Evolutionary conservation across 2,113 vertebrate species (phyloP), one percentile per base, ranked within the genome.

Genomic region (Brachypteracias leptosomus): DNA sequence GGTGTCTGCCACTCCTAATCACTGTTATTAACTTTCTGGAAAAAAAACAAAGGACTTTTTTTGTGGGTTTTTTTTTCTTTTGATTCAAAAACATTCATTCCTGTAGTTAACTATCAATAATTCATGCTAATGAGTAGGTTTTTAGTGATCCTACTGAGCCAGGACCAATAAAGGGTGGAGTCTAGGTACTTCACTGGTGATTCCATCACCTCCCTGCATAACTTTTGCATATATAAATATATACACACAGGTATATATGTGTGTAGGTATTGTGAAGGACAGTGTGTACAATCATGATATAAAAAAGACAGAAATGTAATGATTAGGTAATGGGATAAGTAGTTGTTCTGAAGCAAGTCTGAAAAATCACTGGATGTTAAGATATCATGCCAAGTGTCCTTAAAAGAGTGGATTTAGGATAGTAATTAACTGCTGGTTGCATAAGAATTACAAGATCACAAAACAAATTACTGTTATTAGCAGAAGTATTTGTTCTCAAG

Each of bases 391-490:
- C 95, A 91, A 90, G 17, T 84, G 59, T 81, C 57, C 63, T 38
- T 33, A 80, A 87, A 94, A 77, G 40, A 94, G 29, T 55, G 22
- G 36, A 54, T 94, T 93, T 89, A 81, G 63, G 57, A 51, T 81
- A 79, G 76, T 90, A 94, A 81, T 97, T 97, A 89, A 83, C 66
- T 71, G 51, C n/a, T 75, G 54, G 61, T 91, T 88, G 80, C 86
- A 74, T 75, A 92, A 57, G 49, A 92, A 92, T 90, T 92, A 74
- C 55, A 91, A 81, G 81, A 96, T 96, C 74, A 65, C 54, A 52
- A 79, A 95, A 90, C 40, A 95, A 95, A 97, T 96, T 93, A 81
- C 93, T 93, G 35, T 96, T 96, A 94, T 95, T 92, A 93, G 59
- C 46, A 58, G 33, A 63, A 62, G 63, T 86, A 71, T 90, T 91